phyloP scores from a whole-genome alignment of 2,888 invertebrate species.

The Lymantria monacha region DNA sequence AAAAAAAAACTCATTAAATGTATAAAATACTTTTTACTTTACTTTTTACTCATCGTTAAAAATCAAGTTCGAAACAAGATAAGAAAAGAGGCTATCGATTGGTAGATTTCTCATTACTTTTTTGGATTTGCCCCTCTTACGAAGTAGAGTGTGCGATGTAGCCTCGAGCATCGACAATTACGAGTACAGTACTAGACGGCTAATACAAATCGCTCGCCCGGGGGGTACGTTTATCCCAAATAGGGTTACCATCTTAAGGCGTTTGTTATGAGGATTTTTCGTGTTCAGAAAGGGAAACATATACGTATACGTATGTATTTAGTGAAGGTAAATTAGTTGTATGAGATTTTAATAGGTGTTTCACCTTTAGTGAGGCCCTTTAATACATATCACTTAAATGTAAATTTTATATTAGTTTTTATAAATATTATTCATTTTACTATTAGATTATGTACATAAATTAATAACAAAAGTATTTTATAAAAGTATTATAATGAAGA shows the following conservation, averaged over 20 bases:
- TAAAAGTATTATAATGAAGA: too few species aligned
- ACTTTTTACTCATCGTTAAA: conserved; percentile 7
- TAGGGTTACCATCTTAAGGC: conserved; percentile 35
- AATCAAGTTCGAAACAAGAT: conserved; percentile 32
- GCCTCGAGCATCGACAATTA: conserved; percentile 76
- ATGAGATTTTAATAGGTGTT: conserved; percentile 10
- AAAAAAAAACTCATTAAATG: too few species aligned
- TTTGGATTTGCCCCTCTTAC: conserved; percentile 60
- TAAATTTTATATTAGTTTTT: conserved; percentile 1
- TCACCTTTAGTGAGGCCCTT: conserved; percentile 4
- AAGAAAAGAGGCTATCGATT: conserved; percentile 46
- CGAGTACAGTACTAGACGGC: conserved; percentile 75
- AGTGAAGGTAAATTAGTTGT: conserved; percentile 9
- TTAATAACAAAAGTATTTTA: too few species aligned
- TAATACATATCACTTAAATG: conserved; percentile 3
- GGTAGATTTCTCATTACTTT: conserved; percentile 53
- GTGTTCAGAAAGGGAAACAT: conserved; percentile 17
- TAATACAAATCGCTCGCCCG: conserved; percentile 79
- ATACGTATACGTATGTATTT: conserved; percentile 17
- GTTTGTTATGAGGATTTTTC: conserved; percentile 20
- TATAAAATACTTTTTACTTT: too few species aligned
- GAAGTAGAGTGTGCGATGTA: conserved; percentile 63
- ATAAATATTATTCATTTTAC: too few species aligned
- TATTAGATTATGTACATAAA: too few species aligned
- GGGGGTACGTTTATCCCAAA: conserved; percentile 69